Base-by-base conservation (phyloP, 2,797 vertebrate genomes). In the Anisognathus igniventris region DNA sequence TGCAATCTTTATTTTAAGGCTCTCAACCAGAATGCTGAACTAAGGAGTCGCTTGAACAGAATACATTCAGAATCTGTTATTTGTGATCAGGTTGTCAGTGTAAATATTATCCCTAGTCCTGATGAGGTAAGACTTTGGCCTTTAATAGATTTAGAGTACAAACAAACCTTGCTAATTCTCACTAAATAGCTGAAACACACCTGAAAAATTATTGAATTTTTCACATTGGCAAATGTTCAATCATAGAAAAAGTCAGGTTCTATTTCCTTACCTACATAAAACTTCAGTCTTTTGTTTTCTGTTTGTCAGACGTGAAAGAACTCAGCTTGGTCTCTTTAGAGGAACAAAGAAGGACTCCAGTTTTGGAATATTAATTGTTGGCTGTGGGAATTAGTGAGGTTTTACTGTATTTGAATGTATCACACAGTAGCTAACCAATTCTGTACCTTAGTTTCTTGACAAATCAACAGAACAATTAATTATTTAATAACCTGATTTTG, bases 51-150 rank as follows among this genome's bases (percentile, higher is more conserved):
- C 72, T 98, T 99, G 96, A 99, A 98, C 98, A 99, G 99, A 97
- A 99, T 99, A 98, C 99, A 99, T 97, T 99, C 99, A 77, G 99
- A 99, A 93, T 99, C 99, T 67, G 98, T 99, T 97, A 98, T 99
- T 97, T 98, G 98, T 93, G 99, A 99, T 97, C 99, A 99, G 98
- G 99, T 99, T 97, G 99, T 99, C 98, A 99, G 99, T 97, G 99
- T 99, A 97, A 99, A 99, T 98, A 99, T 99, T 98, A 99, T 99
- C 96, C 98, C 99, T 98, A 99, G 99, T 87, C 98, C 99, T 88
- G 99, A 99, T 93, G 99, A 99, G 99, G 99, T 99, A 98, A 97
- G 98, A 96, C 61, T 96, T 93, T 87, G 86, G 73, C 93, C 93
- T 96, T 96, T 95, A 96, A 96, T 95, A 93, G 75, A 92, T 94